Base-by-base conservation (phyloP, 92 coral and sea anemone species). In the Zoanthus sociatus region DNA sequence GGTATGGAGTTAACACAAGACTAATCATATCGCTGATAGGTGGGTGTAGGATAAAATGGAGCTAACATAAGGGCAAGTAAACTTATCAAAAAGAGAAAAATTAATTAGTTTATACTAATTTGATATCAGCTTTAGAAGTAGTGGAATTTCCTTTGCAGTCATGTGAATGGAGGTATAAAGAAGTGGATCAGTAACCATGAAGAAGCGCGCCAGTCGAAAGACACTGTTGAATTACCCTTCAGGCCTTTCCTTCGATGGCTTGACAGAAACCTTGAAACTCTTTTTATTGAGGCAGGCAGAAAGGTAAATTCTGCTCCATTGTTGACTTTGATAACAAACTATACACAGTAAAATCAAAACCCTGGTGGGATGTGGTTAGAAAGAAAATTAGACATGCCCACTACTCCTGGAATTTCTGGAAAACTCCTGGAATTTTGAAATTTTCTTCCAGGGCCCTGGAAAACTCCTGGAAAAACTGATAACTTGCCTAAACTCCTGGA, bases 241-340 rank as follows among this genome's bases (percentile, higher is more conserved):
- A 83, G 98, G n/a, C 98, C 98, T 46, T 96, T 96, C 78, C 92
- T 96, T 11, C 87, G 93, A 45, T 96, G 98, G 98, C 78, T 96
- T 42, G 98, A 96, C 90, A 91, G 95, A 76, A 94, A 93, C 78
- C 64, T 96, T 18, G 95, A 92, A 86, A 69, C 88, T 45, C 85
- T 96, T 17, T 94, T 96, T 73, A 86, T 94, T 77, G 91, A 87
- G 77, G 96, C 94, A 58, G 98, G 94, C 61, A 96, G 83, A 72
- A 92, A 94, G 95, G 98, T 96, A 66, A 10, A 16, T 11, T 8
- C 44, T 6, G 42, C 4, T 37, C 42, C 2, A 4, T 37, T 37
- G 4, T 37, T 37, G 42, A 12, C 55, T 50, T 50, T 50, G 1
- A 7, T 11, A 50, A 50, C 55, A 7, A 7, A 50, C 10, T 50